Evolutionary conservation across 2,113 vertebrate species (phyloP).

Genomic region (Colossoma macropomum): DNA sequence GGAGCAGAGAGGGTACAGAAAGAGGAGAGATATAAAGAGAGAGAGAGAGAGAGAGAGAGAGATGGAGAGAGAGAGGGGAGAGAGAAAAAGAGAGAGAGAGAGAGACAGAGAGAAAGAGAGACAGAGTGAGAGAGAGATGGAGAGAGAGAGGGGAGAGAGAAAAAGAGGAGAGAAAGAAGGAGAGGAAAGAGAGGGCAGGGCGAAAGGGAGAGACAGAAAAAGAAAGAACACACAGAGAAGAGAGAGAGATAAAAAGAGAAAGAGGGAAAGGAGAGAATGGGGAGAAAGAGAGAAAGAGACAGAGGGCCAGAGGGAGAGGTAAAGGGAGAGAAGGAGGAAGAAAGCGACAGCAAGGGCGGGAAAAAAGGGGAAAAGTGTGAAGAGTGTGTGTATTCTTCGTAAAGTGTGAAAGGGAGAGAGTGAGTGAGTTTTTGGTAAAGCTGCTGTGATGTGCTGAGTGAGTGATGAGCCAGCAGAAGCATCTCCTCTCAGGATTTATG

Average conservation of each 20-base stretch:
- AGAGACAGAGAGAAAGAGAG: not conserved
- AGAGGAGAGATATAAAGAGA: not conserved
- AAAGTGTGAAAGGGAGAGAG: not conserved
- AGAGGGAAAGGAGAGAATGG: not conserved
- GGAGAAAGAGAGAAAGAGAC: not conserved
- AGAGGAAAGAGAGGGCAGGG: too few relatives aligned
- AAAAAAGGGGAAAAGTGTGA: not conserved
- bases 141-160: not conserved
- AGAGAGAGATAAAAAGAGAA: not conserved
- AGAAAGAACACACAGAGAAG: not conserved
- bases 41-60: not conserved
- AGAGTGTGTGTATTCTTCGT: not conserved
- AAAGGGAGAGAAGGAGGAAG: not conserved
- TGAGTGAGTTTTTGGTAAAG: slow-evolving; percentile 13
- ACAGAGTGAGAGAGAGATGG: not conserved
- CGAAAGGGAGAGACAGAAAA: not conserved
- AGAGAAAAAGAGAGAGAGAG: not conserved
- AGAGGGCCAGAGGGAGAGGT: not conserved
- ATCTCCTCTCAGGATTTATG: slow-evolving; percentile 55
- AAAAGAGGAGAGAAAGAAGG: not conserved
- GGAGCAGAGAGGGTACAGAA: not conserved
- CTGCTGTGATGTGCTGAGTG: slow-evolving; percentile 47
- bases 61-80: not conserved
- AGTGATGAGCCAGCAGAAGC: slow-evolving; percentile 35
- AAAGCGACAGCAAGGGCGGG: not conserved